Base-by-base conservation (phyloP, 1,140 invertebrate genomes). In the Melitaea cinxia region DNA sequence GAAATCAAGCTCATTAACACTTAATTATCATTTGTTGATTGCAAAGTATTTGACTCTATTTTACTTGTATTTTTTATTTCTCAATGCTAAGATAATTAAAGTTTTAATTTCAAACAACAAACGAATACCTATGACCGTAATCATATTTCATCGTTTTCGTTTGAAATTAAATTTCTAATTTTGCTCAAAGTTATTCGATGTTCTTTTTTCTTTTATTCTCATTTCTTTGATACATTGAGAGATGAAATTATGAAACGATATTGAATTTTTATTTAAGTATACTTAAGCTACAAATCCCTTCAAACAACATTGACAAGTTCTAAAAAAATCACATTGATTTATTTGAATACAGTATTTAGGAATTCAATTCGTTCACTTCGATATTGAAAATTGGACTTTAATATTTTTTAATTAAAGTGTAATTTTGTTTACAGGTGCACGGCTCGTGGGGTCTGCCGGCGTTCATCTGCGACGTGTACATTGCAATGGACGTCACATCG, bases 401-500 rank as follows among this genome's bases (percentile, higher is more conserved):
- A 52, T 24, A 17, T 4, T 5, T 10, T 30, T 37, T 19, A 50
- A 10, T 17, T 60, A 60, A 24, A 50, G 30, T 60, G 1, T 54
- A 28, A 17, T 63, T 52, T 65, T 65, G 24, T 33, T 93, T 92
- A n/a, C 93, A 97, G 96, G 95, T 97, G 68, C 95, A 96, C 80
- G 95, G 95, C n/a, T 93, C 93, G 37, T 99, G 98, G 98, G 94
- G 94, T 30, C 91, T 99, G 68, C 97, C 97, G 24, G 94, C 95
- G 61, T 95, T 97, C 75, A 94, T 98, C 30, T 99, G 99, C 91
- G 98, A 99, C 92, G 97, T 99, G 88, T 99, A 99, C 94, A 99
- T 99, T 80, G 98, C 98, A 14, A 97, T 98, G 95, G 99, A 99
- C 92, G 98, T 99, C 65, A 97, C 97, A 65, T 99, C 97, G 86